These are phyloP conservation scores for Hydra vulgaris DNA, from an alignment of 30 jellyfish, hydroid and myxozoan species.

Conservation along the genomic window DNA sequence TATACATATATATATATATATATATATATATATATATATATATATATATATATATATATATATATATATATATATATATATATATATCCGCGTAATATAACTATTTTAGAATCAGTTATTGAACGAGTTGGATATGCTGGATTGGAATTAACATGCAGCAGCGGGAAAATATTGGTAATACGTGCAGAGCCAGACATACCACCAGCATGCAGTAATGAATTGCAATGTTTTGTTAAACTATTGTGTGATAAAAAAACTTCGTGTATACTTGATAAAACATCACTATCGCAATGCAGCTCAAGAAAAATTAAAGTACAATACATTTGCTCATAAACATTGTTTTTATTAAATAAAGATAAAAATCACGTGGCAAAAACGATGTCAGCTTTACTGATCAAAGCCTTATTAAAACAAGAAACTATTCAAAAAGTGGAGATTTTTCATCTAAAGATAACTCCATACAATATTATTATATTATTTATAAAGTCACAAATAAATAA, in stretches of 20 bases:
- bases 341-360: background rate
- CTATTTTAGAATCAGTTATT: background rate
- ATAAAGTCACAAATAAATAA: no score
- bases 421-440: no score
- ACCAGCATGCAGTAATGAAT: background rate
- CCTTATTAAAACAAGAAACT: no score
- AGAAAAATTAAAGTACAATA: conserved; percentile 5
- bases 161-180: conserved; percentile 9
- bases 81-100: no score
- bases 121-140: conserved; percentile 9
- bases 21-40: no score
- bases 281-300: conserved; percentile 4
- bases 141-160: conserved; percentile 1
- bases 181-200: conserved; percentile 2
- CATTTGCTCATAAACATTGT: background rate
- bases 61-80: no score
- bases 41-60: no score
- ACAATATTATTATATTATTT: no score
- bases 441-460: no score
- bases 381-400: no score
- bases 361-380: no score
- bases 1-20: no score
- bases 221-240: conserved; percentile 10
- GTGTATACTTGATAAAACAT: background rate
- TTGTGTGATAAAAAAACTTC: conserved; percentile 7